Percentiles rank a stretch among this genome's conserved stretches.
Evolutionary conservation across 2,888 invertebrate species (phyloP).

Genomic region (Leptopilina drosophilae): DNA sequence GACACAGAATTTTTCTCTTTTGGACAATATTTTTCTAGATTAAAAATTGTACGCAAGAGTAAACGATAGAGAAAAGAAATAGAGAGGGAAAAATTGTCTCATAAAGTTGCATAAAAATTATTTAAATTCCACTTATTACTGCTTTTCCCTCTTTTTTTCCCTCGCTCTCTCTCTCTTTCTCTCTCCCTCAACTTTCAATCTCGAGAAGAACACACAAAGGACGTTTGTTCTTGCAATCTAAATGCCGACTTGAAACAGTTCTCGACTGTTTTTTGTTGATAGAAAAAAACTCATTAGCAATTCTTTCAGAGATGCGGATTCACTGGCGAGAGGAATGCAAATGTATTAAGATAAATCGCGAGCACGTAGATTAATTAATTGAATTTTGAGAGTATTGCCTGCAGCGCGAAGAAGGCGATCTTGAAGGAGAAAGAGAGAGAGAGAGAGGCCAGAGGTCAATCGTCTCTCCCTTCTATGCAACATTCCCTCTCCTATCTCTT

Average conservation of each 20-base stretch:
- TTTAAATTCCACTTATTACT: constrained; percentile 38
- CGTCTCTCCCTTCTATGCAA: background rate
- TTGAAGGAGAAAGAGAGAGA: background rate
- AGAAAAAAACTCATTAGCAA: constrained; percentile 39
- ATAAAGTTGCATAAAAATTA: constrained; percentile 27
- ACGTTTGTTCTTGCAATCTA: constrained; percentile 31
- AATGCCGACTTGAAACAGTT: constrained; percentile 40
- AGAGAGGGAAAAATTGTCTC: background rate
- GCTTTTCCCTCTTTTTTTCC: background rate
- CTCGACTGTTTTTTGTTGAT: constrained; percentile 39
- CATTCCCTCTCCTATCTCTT: background rate
- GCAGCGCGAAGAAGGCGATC: constrained; percentile 23
- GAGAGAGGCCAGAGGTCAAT: constrained; percentile 30
- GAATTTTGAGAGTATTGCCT: constrained; percentile 38
- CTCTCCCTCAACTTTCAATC: constrained; percentile 7
- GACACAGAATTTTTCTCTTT: too few species aligned
- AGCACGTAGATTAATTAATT: constrained; percentile 41
- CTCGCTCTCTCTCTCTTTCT: too few species aligned
- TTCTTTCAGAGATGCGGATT: constrained; percentile 41
- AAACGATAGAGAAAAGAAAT: too few species aligned
- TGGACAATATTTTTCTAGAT: too few species aligned
- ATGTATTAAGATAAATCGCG: constrained; percentile 40
- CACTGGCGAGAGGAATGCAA: constrained; percentile 40
- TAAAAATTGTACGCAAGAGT: too few species aligned
- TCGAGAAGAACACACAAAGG: constrained; percentile 28